Evolutionary conservation across 2,888 invertebrate species (phyloP).

Genomic region (Drosophila seclusa): DNA sequence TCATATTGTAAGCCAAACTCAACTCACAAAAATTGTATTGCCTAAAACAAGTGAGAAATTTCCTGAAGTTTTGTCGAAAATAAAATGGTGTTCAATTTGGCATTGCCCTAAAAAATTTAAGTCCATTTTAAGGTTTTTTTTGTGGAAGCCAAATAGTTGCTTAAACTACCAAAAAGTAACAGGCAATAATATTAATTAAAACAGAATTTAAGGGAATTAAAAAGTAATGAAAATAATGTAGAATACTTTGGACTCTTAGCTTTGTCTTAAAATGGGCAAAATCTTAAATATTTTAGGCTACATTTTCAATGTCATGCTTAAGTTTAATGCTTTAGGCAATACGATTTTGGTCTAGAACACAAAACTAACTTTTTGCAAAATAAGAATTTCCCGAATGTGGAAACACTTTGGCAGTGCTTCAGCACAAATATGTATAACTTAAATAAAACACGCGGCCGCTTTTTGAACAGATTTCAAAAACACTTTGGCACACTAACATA

Average conservation of each 20-base stretch:
- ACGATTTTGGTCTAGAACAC: constrained; percentile 14
- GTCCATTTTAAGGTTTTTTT: not conserved
- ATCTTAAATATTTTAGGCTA: constrained; percentile 1
- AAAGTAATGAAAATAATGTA: not conserved
- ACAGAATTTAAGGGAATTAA: not conserved
- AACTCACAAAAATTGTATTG: constrained; percentile 41
- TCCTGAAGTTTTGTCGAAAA: constrained; percentile 23
- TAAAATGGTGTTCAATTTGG: not conserved
- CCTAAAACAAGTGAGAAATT: constrained; percentile 39
- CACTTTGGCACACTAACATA: constrained; percentile 33
- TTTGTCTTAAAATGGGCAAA: not conserved
- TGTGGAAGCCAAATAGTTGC: not conserved
- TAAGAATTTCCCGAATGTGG: constrained; percentile 7
- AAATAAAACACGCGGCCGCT: constrained; percentile 17
- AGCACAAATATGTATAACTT: constrained; percentile 8
- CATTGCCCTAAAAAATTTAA: constrained; percentile 8
- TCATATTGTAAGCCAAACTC: constrained; percentile 82
- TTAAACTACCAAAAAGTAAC: not conserved
- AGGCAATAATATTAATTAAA: not conserved
- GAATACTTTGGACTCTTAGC: not conserved
- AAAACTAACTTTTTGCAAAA: constrained; percentile 52
- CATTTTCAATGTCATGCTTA: constrained; percentile 1
- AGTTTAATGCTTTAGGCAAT: constrained; percentile 9
- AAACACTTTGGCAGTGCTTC: constrained; percentile 20
- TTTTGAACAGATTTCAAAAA: constrained; percentile 8